Evolutionary conservation across 2,113 vertebrate genomes (phyloP), one percentile per base, ranked within the genome.

Genomic region (Benitochromis conjunctus): DNA sequence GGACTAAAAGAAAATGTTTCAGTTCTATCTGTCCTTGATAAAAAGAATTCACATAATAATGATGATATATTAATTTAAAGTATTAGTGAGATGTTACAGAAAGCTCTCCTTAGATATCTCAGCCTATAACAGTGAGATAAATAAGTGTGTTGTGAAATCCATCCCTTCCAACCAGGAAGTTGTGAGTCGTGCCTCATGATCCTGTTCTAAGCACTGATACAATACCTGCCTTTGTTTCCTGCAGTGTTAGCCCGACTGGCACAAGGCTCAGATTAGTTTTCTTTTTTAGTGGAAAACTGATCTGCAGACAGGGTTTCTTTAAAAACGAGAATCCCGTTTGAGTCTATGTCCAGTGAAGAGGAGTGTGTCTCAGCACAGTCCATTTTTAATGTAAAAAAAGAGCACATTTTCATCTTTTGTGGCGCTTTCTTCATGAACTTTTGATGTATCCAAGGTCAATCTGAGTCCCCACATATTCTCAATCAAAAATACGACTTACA

Each of bases 141-240:
- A 90, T 19, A 11, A 66, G 51, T 81, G 34, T 84, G 79, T 90
- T 86, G 89, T 88, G 88, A 86, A 92, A 93, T 86, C 92, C 51
- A 79, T 82, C 79, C 54, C 56, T 69, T 87, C 80, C 81, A 83
- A 85, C 78, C 4, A 43, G 89, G 88, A 91, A 89, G 79, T 86
- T 69, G 83, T 71, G 77, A 92, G 88, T 89, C 62, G 86, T 83
- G 62, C 84, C 90, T 89, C 92, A 90, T 93, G 90, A 95, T 85
- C 83, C 48, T 80, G 80, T 62, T 87, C 57, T 82, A 88, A 92
- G 81, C 24, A 24, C 82, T 3, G 79, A 86, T 78, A 96, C 94
- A 96, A 94, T 92, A 81, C 66, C 55, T 71, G 60, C 93, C 62
- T 92, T 95, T 95, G 94, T 96, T 92, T 88, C 11, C 56, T 46